phyloP scores from a whole-genome alignment of 1,140 invertebrate genomes.

The Oryzaephilus surinamensis region DNA sequence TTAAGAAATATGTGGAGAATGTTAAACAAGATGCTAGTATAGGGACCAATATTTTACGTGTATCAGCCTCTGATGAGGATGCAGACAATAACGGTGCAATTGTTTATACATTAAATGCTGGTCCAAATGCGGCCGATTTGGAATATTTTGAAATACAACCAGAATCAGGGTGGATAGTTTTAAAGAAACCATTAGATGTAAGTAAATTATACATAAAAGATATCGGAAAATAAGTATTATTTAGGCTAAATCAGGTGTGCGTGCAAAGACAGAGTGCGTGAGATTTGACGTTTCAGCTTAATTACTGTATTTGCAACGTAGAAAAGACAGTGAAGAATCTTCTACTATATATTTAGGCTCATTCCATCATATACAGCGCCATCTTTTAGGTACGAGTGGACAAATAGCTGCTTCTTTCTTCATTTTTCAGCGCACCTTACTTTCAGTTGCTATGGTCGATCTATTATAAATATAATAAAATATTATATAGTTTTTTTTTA shows the following conservation, averaged over 20 bases:
- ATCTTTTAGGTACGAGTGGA: conserved; percentile 34
- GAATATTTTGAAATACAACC: conserved; percentile 94
- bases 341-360: too few relatives aligned
- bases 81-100: conserved; percentile 93
- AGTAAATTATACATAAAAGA: conserved; percentile 56
- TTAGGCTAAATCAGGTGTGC: too few relatives aligned
- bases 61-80: conserved; percentile 91
- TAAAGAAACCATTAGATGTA: conserved; percentile 90
- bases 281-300: conserved; percentile 18
- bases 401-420: conserved; percentile 37
- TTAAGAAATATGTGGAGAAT: conserved; percentile 92
- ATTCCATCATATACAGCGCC: too few relatives aligned
- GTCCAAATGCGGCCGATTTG: conserved; percentile 72
- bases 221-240: not conserved
- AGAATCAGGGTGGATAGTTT: conserved; percentile 90
- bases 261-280: not conserved
- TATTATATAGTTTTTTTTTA: too few relatives aligned
- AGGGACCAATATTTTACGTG: conserved; percentile 85
- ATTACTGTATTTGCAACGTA: too few relatives aligned
- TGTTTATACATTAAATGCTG: conserved; percentile 79
- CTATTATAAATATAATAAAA: too few relatives aligned
- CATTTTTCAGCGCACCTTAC: conserved; percentile 40
- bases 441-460: conserved; percentile 38
- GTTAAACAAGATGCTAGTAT: conserved; percentile 94
- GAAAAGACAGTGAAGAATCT: too few relatives aligned